Evolutionary conservation across 2,888 invertebrate genomes (phyloP).

Genomic region (Troilus luridus): DNA sequence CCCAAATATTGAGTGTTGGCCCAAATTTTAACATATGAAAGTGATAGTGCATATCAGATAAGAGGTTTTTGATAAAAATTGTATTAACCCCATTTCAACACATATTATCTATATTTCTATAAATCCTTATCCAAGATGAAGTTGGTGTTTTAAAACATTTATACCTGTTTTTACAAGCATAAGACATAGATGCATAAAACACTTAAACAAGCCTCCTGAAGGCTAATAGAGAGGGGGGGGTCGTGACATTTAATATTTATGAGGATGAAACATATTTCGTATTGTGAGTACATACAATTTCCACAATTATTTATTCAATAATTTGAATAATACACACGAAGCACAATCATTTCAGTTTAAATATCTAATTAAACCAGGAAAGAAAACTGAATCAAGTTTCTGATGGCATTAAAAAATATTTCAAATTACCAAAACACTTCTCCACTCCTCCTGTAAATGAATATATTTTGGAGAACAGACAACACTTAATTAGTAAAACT

Average conservation of each 20-base stretch:
- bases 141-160: not conserved
- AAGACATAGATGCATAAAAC: not conserved
- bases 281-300: not conserved
- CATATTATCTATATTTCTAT: not conserved
- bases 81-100: not conserved
- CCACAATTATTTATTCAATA: not conserved
- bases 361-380: no score
- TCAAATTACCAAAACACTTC: no score
- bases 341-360: no score
- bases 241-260: not conserved
- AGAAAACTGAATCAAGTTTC: no score
- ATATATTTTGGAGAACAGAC: no score
- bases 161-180: not conserved
- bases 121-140: not conserved
- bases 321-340: not conserved
- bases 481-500: no score
- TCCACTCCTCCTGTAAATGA: no score
- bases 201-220: not conserved
- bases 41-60: not conserved
- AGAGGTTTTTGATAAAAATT: not conserved
- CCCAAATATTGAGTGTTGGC: not conserved
- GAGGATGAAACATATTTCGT: not conserved
- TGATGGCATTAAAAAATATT: no score
- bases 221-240: not conserved
- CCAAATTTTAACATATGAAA: not conserved